Percentiles rank a stretch among this genome's conserved stretches.
Evolutionary conservation across 1,140 invertebrate species (phyloP).

Genomic region (Drosophila elegans): DNA sequence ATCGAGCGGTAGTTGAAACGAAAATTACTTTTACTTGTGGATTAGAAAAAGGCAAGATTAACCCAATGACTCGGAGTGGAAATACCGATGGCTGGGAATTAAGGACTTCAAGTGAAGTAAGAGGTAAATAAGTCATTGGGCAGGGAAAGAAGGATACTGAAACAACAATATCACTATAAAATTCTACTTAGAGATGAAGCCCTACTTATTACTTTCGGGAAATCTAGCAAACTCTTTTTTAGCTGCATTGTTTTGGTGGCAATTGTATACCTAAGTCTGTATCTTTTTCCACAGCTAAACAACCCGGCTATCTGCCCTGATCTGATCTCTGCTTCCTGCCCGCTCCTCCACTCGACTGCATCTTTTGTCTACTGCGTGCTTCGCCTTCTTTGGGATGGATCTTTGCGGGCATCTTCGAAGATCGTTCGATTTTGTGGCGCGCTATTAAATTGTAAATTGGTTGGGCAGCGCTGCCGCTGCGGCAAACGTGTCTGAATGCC

Average conservation of each 20-base stretch:
- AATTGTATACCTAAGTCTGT: conserved; percentile 4
- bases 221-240: conserved; percentile 19
- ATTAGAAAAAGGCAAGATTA: conserved; percentile 33
- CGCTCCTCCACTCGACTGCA: conserved; percentile 5
- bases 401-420: conserved; percentile 31
- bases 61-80: conserved; percentile 1
- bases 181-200: background rate
- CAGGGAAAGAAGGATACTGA: background rate
- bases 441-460: conserved; percentile 83
- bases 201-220: background rate
- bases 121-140: conserved; percentile 14
- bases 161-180: too few relatives aligned
- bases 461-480: conserved; percentile 69
- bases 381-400: conserved; percentile 29
- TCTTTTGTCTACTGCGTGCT: conserved; percentile 15
- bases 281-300: conserved; percentile 7
- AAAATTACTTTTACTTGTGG: conserved; percentile 57
- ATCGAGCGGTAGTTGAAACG: conserved; percentile 50
- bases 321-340: conserved; percentile 20
- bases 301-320: conserved; percentile 1
- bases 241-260: background rate
- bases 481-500: conserved; percentile 81
- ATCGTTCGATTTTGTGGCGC: conserved; percentile 79
- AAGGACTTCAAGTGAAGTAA: background rate
- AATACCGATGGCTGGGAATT: conserved; percentile 8